Conservation (phyloP, 2,888 invertebrate genomes). For the Parasteatoda lunata region DNA sequence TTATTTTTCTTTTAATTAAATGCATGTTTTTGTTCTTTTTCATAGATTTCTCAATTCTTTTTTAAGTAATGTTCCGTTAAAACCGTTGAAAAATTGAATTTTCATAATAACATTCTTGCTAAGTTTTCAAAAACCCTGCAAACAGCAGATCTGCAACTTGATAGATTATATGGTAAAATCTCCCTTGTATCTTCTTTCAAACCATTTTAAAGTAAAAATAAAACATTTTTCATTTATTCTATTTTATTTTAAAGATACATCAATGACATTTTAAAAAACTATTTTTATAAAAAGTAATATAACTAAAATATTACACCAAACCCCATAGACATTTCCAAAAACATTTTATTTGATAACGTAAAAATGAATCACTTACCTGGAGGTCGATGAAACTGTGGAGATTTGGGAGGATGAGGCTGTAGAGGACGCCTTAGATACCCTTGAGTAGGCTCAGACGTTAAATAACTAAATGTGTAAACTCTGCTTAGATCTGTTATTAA, state of each 20-base stretch:
- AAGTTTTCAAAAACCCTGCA: too few species aligned
- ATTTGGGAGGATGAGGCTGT: slow-evolving; percentile 92
- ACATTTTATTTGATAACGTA: background rate
- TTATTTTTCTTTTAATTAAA: too few species aligned
- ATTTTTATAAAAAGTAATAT: background rate
- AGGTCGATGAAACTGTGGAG: slow-evolving; percentile 96
- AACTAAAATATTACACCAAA: background rate
- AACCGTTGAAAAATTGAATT: too few species aligned
- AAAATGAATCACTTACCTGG: slow-evolving; percentile 78
- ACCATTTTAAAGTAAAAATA: background rate
- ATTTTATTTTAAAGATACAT: background rate
- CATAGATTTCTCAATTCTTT: too few species aligned
- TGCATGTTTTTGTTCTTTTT: too few species aligned
- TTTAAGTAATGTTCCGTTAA: too few species aligned
- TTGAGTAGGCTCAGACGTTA: slow-evolving; percentile 89
- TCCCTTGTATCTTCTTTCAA: background rate
- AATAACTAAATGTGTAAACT: slow-evolving; percentile 93
- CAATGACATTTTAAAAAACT: background rate
- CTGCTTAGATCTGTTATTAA: slow-evolving; percentile 70
- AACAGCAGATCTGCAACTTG: too few species aligned
- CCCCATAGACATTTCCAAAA: background rate
- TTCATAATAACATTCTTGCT: too few species aligned
- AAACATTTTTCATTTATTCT: background rate
- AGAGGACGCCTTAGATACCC: slow-evolving; percentile 91
- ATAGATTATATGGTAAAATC: background rate